Evolutionary conservation across 2,797 vertebrate genomes (phyloP).

Genomic region (Chrysocyon brachyurus): DNA sequence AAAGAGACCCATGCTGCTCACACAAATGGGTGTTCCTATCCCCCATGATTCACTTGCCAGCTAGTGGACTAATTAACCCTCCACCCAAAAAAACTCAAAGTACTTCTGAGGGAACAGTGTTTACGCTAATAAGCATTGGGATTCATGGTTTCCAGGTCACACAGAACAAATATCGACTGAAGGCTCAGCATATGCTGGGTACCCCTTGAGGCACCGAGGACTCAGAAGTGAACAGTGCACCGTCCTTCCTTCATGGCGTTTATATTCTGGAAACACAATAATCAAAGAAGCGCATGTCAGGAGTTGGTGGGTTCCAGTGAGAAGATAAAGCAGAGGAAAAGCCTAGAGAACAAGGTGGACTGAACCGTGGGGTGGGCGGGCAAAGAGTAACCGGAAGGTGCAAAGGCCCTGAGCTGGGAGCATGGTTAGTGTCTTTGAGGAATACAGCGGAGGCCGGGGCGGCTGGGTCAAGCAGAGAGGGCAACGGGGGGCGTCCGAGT

Average conservation of each 20-base stretch:
- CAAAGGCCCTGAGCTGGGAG: background rate
- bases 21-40: background rate
- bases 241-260: background rate
- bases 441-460: background rate
- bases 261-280: background rate
- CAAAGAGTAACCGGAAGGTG: background rate
- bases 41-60: conserved; percentile 52
- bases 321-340: background rate
- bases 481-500: background rate
- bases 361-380: background rate
- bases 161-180: background rate
- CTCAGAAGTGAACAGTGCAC: background rate
- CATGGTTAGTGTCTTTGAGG: background rate
- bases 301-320: background rate
- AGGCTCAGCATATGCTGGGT: background rate
- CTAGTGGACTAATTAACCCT: background rate
- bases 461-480: background rate
- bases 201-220: background rate
- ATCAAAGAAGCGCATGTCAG: background rate
- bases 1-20: background rate
- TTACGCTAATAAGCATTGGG: background rate
- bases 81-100: background rate
- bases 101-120: background rate
- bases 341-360: background rate
- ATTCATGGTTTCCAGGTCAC: conserved; percentile 9